Evolutionary conservation across 2,888 invertebrate genomes (phyloP).

Genomic region (Anoncus sp.): DNA sequence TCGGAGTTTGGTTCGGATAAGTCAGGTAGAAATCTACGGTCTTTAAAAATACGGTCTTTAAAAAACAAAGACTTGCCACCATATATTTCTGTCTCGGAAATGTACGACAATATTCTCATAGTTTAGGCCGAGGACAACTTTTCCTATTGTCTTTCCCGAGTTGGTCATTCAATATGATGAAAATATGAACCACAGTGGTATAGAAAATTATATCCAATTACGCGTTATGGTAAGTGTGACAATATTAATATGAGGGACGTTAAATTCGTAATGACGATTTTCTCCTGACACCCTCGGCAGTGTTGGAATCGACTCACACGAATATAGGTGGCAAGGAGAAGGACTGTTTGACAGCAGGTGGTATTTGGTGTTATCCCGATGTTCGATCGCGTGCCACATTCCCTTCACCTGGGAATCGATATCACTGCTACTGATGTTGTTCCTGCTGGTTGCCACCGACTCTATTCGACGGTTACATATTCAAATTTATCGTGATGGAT

Average conservation of each 20-base stretch:
- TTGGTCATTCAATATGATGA: neutral
- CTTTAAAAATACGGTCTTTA: no score
- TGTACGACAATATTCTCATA: no score
- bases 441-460: conserved; percentile 47
- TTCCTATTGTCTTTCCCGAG: neutral
- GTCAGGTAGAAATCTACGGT: no score
- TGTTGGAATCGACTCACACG: conserved; percentile 52
- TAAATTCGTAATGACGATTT: conserved; percentile 25
- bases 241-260: conserved; percentile 11
- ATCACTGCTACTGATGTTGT: conserved; percentile 71
- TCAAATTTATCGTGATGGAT: conserved; percentile 58
- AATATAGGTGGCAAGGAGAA: conserved; percentile 75
- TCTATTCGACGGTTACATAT: conserved; percentile 53
- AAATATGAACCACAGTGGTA: no score
- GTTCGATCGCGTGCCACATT: conserved; percentile 79
- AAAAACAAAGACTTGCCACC: no score
- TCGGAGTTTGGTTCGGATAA: no score
- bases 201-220: no score
- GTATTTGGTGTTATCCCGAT: conserved; percentile 70
- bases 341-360: conserved; percentile 74
- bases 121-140: no score
- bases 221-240: neutral
- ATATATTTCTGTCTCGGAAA: no score
- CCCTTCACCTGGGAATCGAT: conserved; percentile 78
- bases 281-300: neutral